Evolutionary conservation across 2,113 vertebrate species (phyloP), one percentile per base, ranked within the genome.

Genomic region (Pagrus major): DNA sequence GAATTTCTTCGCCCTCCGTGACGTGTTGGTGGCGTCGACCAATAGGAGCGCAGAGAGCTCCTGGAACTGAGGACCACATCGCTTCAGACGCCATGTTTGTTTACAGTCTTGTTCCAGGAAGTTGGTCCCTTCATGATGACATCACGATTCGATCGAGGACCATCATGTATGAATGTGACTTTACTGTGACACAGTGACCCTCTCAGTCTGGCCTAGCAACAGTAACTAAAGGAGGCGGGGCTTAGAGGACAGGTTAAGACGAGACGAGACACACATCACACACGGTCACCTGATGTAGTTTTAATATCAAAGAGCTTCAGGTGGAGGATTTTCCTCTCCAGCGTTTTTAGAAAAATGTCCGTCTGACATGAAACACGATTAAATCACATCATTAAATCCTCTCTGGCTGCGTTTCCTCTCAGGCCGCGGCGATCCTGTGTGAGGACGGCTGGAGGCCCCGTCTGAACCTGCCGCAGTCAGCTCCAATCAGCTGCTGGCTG

Each of bases 401-500:
- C 20, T 42, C 25, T 29, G 7, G 2, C 9, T 29, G 6, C 2
- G 11, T 29, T 58, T n/a, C 1, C 11, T 33, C 6, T 23, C 54
- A 33, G 1, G 6, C 41, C 10, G 11, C 9, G 15, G 11, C 39
- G 0, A 39, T 23, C 25, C 41, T 10, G 23, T 1, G n/a, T 44
- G 3, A 59, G 33, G 69, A 39, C 3, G 10, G 7, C 29, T 9
- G 41, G 61, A 73, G 59, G 18, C 46, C 66, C 27, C 46, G 41
- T 51, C 56, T 60, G 70, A 67, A 64, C 71, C 75, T 3, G 74
- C 71, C 52, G 56, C 71, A 9, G 89, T 89, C 83, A 72, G 68
- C 80, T 87, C 78, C 79, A 81, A 84, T 84, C 81, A 84, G 59
- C 59, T 33, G 68, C 66, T 1, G 51, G 41, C 59, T 33, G 83